phyloP scores from a whole-genome alignment of 2,888 invertebrate genomes.

The Leucoptera coffeella region DNA sequence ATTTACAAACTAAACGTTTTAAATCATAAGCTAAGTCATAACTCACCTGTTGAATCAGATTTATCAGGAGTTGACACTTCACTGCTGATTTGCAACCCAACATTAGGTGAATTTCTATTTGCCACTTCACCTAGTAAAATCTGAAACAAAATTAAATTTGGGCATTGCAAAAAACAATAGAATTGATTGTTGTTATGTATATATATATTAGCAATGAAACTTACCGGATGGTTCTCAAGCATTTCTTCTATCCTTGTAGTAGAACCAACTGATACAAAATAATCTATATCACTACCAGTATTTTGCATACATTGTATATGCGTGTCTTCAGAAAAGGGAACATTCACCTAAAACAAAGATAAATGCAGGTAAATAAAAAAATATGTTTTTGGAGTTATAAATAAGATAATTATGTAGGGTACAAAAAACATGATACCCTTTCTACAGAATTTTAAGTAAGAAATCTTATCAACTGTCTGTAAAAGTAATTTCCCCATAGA shows the following conservation, averaged over 20 bases:
- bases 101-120: slow-evolving; percentile 32
- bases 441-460: too few relatives aligned
- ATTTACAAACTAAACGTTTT: too few relatives aligned
- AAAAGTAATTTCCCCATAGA: too few relatives aligned
- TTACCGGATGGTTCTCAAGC: slow-evolving; percentile 43
- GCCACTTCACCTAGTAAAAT: slow-evolving; percentile 38
- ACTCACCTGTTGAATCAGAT: too few relatives aligned
- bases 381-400: not conserved
- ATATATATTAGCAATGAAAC: too few relatives aligned
- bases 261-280: slow-evolving; percentile 68
- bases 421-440: too few relatives aligned
- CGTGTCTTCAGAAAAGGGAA: slow-evolving; percentile 64
- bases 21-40: too few relatives aligned
- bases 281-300: slow-evolving; percentile 69
- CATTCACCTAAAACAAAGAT: slow-evolving; percentile 51
- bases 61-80: slow-evolving; percentile 42
- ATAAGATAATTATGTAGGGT: not conserved
- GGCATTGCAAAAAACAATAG: slow-evolving; percentile 1
- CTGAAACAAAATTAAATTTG: slow-evolving; percentile 14
- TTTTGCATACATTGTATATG: slow-evolving; percentile 70
- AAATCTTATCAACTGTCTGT: too few relatives aligned
- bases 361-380: not conserved
- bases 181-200: not conserved
- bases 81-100: slow-evolving; percentile 28
- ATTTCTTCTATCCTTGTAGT: slow-evolving; percentile 45